A percentile compares a stretch with the other conserved stretches of the same genome.
phyloP scores from a whole-genome alignment of 1,140 invertebrate genomes.

The Brachionus koreanus region DNA sequence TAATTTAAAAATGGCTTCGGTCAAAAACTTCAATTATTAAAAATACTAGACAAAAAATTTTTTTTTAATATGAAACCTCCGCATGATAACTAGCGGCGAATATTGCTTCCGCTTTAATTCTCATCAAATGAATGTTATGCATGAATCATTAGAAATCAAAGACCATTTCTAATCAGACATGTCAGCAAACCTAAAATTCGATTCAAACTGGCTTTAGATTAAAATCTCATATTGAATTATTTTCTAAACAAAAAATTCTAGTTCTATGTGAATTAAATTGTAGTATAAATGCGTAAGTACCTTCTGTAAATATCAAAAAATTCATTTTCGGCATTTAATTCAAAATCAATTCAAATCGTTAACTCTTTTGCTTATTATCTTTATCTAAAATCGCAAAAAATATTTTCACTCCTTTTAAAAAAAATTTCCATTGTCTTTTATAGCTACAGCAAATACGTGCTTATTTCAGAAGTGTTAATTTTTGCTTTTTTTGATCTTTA shows the following conservation, averaged over 20 bases:
- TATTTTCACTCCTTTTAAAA: background rate
- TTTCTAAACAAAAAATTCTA: too few species aligned
- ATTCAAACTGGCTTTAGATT: too few species aligned
- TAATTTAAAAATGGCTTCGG: background rate
- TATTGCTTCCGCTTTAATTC: background rate
- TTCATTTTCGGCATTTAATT: too few species aligned
- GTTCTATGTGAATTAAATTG: too few species aligned
- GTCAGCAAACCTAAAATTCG: background rate
- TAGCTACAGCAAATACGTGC: background rate
- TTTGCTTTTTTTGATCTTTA: background rate
- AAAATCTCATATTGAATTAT: too few species aligned
- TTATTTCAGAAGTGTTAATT: background rate
- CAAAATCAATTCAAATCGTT: too few species aligned
- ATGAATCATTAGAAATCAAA: background rate
- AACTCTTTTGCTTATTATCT: too few species aligned
- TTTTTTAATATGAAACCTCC: background rate
- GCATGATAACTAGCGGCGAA: background rate
- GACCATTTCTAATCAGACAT: background rate
- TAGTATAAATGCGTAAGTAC: too few species aligned
- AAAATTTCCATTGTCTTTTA: background rate
- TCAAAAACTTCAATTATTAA: background rate
- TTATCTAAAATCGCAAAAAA: background rate
- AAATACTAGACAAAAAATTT: background rate
- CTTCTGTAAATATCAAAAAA: too few species aligned
- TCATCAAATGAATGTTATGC: background rate